Evolutionary conservation across 2,797 vertebrate genomes (phyloP).

Genomic region (Oreochromis mossambicus): DNA sequence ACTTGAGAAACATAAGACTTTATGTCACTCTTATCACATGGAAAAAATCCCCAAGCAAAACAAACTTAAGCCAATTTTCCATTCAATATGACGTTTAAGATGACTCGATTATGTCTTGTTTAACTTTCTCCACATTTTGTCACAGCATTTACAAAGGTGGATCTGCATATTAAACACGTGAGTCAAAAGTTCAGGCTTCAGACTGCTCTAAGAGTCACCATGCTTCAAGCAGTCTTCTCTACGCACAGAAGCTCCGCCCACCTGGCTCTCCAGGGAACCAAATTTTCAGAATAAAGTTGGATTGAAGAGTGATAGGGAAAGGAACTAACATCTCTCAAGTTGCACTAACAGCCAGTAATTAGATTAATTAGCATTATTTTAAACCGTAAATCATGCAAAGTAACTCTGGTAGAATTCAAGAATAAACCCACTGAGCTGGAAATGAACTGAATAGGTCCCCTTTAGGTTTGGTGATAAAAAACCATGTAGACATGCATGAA

Average conservation of each 20-base stretch:
- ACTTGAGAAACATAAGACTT: neutral
- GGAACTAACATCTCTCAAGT: neutral
- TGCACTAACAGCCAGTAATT: neutral
- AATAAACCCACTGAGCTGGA: neutral
- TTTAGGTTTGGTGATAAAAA: neutral
- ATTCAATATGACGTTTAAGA: neutral
- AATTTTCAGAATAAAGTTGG: neutral
- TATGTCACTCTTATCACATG: neutral
- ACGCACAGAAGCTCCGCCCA: neutral
- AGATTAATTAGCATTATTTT: neutral
- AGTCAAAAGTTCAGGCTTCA: neutral
- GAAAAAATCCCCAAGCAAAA: neutral
- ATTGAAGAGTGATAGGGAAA: neutral
- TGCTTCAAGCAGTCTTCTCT: neutral
- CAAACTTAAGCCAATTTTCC: neutral
- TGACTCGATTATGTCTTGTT: neutral
- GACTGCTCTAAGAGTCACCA: neutral
- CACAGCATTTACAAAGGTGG: neutral
- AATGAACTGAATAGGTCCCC: neutral
- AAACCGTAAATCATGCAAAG: neutral
- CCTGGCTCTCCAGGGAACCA: neutral
- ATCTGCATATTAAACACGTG: accelerated
- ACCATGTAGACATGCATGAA: conserved; percentile 17
- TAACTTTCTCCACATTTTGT: neutral
- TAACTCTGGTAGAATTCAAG: neutral